These are phyloP conservation scores for Drosophila kuntzei DNA, from an alignment of 2,888 invertebrate genomes.

Conservation along the genomic window DNA sequence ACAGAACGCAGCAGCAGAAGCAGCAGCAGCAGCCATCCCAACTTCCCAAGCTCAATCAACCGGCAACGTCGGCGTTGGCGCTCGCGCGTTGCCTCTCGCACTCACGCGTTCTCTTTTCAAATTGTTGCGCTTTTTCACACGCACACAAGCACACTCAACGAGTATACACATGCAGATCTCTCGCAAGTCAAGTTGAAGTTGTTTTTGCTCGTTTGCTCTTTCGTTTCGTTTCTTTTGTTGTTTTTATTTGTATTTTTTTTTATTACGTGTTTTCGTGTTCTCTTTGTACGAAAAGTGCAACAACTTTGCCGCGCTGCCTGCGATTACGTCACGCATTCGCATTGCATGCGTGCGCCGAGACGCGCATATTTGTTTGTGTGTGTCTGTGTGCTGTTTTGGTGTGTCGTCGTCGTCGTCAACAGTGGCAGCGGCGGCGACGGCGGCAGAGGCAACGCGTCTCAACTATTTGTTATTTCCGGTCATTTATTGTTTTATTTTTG, in stretches of 20 bases:
- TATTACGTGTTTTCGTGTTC: conserved; percentile 22
- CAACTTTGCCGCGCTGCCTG: conserved; percentile 26
- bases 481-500: conserved; percentile 51
- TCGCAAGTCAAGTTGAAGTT: conserved; percentile 31
- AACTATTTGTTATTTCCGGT: conserved; percentile 72
- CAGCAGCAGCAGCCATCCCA: conserved; percentile 19
- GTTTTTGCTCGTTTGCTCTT: conserved; percentile 16
- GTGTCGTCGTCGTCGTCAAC: conserved; percentile 1
- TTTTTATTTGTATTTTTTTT: background rate
- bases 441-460: conserved; percentile 30
- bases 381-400: conserved; percentile 4
- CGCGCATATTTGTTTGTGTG: conserved; percentile 3
- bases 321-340: conserved; percentile 73
- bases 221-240: conserved; percentile 10
- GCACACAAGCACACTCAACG: conserved; percentile 1
- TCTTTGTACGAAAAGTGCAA: conserved; percentile 55
- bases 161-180: conserved; percentile 37
- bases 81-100: conserved; percentile 23
- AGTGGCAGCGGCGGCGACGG: conserved; percentile 27
- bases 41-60: conserved; percentile 26
- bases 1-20: conserved; percentile 27
- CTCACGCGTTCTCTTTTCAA: conserved; percentile 29
- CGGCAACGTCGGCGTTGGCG: conserved; percentile 29
- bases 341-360: conserved; percentile 51
- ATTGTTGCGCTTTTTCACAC: conserved; percentile 33